Base-by-base conservation (phyloP, 2,113 vertebrate genomes). In the Silurus glanis region DNA sequence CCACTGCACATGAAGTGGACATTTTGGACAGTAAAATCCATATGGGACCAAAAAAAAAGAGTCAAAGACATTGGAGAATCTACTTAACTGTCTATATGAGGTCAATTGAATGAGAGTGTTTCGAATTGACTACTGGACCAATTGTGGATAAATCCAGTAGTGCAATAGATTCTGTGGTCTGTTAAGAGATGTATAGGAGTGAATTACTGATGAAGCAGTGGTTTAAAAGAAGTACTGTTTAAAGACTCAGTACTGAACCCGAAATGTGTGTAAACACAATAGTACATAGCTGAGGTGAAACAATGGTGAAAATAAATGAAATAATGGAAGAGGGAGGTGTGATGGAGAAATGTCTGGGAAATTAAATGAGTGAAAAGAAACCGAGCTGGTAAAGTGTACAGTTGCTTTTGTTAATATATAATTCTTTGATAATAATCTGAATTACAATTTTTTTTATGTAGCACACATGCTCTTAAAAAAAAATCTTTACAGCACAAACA, bases 381-480 rank as follows among this genome's bases (percentile, higher is more conserved):
- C 37, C 37, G 9, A 62, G 14, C 87, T 92, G 92, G 89, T 91
- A 93, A 85, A 89, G 93, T 94, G 23, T 21, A 58, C 92, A 86
- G 74, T 80, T 83, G 83, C 89, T 93, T 93, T 93, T 93, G 93
- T 83, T 92, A 88, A 90, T 71, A 53, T 88, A 87, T 85, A 78
- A 89, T 86, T 67, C 17, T 37, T 53, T 28, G 12, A 67, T 79
- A 61, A 1, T 16, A 37, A 37, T 49, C n/a, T 25, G 66, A 78
- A 64, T 71, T 85, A 83, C 87, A 71, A 62, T 58, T 51, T 19
- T 19, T 16, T 78, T 6, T 17, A 66, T 23, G 45, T 75, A 23
- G 62, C 14, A 17, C 21, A 67, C 16, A 37, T 58, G 28, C 37
- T 58, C 37, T 75, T n/a, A 13, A 81, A 61, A 81, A 19, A 2